A percentile compares a stretch with the other conserved stretches of the same genome.
Evolutionary conservation across 1,140 invertebrate genomes (phyloP).

Genomic region (Drosophila nasuta): DNA sequence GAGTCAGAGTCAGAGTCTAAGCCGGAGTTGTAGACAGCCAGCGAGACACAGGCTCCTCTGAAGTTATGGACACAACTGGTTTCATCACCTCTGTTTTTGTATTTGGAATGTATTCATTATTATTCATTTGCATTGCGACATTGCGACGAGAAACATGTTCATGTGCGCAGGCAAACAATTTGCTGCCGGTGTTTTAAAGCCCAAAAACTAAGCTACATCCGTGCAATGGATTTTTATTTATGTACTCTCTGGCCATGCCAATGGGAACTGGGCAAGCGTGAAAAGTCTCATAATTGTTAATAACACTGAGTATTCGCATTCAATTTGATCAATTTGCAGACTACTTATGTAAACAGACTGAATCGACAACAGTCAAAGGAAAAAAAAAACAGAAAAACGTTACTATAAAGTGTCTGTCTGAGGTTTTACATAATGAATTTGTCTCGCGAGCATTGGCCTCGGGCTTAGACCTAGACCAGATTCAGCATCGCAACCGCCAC

Average conservation of each 20-base stretch:
- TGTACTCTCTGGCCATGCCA: conserved; percentile 24
- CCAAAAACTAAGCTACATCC: conserved; percentile 21
- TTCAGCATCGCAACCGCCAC: conserved; percentile 36
- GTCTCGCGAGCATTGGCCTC: conserved; percentile 43
- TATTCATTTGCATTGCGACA: conserved; percentile 81
- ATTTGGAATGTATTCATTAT: conserved; percentile 73
- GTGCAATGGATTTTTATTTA: conserved; percentile 37
- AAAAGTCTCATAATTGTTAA: conserved; percentile 73
- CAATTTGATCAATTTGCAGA: conserved; percentile 68
- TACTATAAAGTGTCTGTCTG: conserved; percentile 37
- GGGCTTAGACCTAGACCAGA: conserved; percentile 38
- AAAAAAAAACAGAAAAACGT: neutral
- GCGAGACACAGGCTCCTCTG: conserved; percentile 45
- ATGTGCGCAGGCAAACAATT: conserved; percentile 58
- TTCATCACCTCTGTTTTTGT: conserved; percentile 56
- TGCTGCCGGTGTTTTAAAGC: conserved; percentile 44
- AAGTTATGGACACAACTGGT: conserved; percentile 75
- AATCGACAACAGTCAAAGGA: conserved; percentile 28
- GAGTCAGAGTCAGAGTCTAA: conserved; percentile 5
- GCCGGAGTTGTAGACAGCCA: neutral
- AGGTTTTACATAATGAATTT: conserved; percentile 73
- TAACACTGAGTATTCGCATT: conserved; percentile 30
- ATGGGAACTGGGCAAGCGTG: conserved; percentile 59
- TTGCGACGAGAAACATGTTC: conserved; percentile 62
- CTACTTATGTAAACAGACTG: conserved; percentile 70